A percentile compares a stretch with the other conserved stretches of the same genome.
phyloP scores from a whole-genome alignment of 2,113 vertebrate species.

The Thermophis baileyi region DNA sequence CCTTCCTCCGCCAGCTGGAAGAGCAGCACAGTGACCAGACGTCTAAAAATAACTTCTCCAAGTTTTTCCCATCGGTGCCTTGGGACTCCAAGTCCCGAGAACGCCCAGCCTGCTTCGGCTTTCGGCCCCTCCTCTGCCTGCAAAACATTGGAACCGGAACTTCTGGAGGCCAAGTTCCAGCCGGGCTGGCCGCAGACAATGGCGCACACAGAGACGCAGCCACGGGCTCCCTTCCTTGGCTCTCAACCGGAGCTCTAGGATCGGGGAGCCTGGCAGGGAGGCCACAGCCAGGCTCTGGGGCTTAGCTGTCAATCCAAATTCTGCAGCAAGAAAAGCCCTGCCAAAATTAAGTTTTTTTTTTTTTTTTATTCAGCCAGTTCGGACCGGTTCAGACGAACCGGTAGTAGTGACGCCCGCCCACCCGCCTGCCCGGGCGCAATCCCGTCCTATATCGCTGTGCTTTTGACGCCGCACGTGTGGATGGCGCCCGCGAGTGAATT shows the following conservation, averaged over 20 bases:
- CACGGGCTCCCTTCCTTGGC: neutral
- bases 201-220: neutral
- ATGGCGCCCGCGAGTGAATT: too few species aligned
- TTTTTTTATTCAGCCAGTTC: too few species aligned
- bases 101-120: neutral
- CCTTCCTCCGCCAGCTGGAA: rapidly evolving
- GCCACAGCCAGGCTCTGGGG: neutral
- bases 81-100: neutral
- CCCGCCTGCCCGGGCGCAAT: too few species aligned
- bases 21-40: rapidly evolving
- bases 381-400: too few species aligned
- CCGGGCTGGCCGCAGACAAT: rapidly evolving
- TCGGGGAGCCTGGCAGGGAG: neutral
- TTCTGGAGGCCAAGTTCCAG: neutral
- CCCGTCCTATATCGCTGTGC: too few species aligned
- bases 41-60: neutral
- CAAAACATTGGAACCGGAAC: neutral
- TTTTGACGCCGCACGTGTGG: too few species aligned
- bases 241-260: neutral
- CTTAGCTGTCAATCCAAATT: neutral
- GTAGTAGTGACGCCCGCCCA: too few species aligned
- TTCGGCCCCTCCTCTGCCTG: neutral
- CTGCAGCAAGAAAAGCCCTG: neutral
- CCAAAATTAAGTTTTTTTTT: neutral
- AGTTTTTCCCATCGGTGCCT: neutral